Evolutionary conservation across 1,140 invertebrate species (phyloP).

Genomic region (Nasonia giraulti): DNA sequence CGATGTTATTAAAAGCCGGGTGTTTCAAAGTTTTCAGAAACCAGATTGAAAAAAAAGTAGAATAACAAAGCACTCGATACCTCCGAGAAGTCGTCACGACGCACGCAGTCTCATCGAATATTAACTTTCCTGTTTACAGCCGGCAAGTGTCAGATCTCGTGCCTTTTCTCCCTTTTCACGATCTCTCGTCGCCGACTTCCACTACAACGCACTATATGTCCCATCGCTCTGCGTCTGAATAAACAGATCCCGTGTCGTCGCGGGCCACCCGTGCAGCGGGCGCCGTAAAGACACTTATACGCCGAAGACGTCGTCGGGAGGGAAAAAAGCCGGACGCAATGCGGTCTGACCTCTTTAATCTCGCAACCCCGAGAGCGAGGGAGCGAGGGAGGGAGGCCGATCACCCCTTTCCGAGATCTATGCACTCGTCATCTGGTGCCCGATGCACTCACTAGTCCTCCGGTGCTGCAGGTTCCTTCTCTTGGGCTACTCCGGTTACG

Average conservation of each 20-base stretch:
- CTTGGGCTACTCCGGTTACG: slow-evolving; percentile 16
- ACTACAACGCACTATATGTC: neutral
- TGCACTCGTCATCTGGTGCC: slow-evolving; percentile 16
- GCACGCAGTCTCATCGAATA: slow-evolving; percentile 22
- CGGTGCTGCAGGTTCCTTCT: neutral
- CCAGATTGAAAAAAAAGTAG: too few species aligned
- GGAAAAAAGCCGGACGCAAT: slow-evolving; percentile 19
- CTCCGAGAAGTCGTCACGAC: neutral
- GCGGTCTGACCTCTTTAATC: slow-evolving; percentile 32
- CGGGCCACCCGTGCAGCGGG: slow-evolving; percentile 64
- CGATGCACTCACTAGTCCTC: neutral
- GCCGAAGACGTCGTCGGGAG: neutral
- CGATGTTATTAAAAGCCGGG: too few species aligned
- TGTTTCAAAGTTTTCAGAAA: too few species aligned
- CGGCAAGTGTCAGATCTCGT: slow-evolving; percentile 65
- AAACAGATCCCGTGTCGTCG: slow-evolving; percentile 71
- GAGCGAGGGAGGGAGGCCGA: neutral
- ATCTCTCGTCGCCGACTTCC: neutral
- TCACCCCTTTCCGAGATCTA: slow-evolving; percentile 30
- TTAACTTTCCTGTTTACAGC: slow-evolving; percentile 67
- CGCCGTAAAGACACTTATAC: slow-evolving; percentile 32
- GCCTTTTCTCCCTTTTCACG: slow-evolving; percentile 13
- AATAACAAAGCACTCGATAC: neutral
- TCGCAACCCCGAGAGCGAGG: neutral
- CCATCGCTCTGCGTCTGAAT: slow-evolving; percentile 69